phyloP scores from a whole-genome alignment of 2,797 vertebrate species.

The Sternarchorhynchus goeldii region DNA sequence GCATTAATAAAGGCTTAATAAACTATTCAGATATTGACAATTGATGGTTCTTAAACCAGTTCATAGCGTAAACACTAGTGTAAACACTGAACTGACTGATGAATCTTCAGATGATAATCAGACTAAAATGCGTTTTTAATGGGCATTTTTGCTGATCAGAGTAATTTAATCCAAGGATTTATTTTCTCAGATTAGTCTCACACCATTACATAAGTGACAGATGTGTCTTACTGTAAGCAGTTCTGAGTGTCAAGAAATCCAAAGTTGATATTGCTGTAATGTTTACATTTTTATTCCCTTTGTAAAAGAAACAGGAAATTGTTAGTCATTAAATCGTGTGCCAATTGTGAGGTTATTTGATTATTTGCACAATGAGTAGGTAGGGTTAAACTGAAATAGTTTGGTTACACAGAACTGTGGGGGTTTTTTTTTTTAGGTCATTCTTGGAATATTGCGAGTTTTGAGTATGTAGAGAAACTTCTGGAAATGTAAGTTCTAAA shows the following conservation, averaged over 20 bases:
- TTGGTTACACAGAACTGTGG: not conserved
- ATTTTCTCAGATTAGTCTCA: not conserved
- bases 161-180: not conserved
- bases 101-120: too few species aligned
- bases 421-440: not conserved
- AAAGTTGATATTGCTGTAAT: slow-evolving; percentile 10
- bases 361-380: slow-evolving; percentile 15
- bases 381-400: not conserved
- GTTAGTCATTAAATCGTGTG: not conserved
- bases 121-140: too few species aligned
- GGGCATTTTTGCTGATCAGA: not conserved
- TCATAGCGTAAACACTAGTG: too few species aligned
- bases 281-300: not conserved
- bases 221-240: not conserved
- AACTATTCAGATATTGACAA: too few species aligned
- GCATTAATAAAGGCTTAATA: not conserved
- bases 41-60: too few species aligned
- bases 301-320: not conserved
- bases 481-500: not conserved
- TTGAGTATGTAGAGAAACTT: too few species aligned
- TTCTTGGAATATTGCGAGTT: not conserved
- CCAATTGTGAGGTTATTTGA: not conserved
- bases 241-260: not conserved
- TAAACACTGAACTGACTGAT: too few species aligned
- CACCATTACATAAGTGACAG: not conserved